Percentiles rank a stretch among this genome's conserved stretches.
Evolutionary conservation across 2,113 vertebrate species (phyloP).

Genomic region (Etheostoma spectabile): DNA sequence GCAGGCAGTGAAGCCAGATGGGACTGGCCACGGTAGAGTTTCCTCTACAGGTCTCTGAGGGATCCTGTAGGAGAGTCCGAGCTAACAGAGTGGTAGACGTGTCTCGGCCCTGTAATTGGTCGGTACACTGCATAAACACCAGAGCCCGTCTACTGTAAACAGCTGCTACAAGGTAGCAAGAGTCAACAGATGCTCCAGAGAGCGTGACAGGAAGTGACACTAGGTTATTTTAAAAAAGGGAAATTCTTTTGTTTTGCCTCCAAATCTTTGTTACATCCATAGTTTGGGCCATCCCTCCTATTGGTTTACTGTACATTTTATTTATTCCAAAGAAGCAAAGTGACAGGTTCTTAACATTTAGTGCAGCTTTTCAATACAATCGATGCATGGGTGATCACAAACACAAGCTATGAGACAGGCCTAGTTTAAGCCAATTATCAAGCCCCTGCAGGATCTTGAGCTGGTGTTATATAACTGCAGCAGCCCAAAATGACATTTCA

Average conservation of each 20-base stretch:
- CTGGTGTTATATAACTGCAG: not conserved
- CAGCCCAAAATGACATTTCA: not conserved
- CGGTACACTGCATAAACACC: conserved; percentile 23
- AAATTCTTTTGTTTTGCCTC: not conserved
- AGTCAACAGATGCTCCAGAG: not conserved
- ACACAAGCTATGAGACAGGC: not conserved
- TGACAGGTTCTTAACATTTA: not conserved
- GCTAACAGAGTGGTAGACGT: conserved; percentile 7
- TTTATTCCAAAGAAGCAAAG: not conserved
- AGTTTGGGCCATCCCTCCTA: not conserved
- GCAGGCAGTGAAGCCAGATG: conserved; percentile 1
- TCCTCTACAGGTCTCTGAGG: conserved; percentile 25
- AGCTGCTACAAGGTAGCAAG: not conserved
- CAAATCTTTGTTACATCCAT: not conserved
- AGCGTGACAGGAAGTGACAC: not conserved
- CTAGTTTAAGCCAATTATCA: not conserved
- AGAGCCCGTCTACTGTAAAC: conserved; percentile 2
- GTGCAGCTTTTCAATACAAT: not conserved
- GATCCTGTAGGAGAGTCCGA: conserved; percentile 5
- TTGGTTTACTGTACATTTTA: not conserved
- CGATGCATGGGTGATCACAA: not conserved
- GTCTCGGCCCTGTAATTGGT: conserved; percentile 44
- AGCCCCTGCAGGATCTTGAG: not conserved
- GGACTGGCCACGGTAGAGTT: conserved; percentile 2
- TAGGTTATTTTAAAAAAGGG: not conserved